These are phyloP conservation scores for Tridacna crocea DNA, from an alignment of 2,888 invertebrate genomes.

Conservation along the genomic window DNA sequence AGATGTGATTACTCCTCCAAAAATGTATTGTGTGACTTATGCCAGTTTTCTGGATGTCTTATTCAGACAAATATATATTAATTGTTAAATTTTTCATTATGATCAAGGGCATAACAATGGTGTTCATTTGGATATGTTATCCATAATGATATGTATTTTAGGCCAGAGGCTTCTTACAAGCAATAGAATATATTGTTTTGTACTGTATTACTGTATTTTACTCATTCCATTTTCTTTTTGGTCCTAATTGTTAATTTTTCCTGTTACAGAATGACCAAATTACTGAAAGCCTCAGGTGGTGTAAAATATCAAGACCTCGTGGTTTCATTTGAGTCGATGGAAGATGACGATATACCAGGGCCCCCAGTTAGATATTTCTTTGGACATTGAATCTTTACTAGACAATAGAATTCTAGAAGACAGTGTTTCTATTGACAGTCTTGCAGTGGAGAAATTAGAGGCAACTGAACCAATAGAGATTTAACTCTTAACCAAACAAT, in stretches of 20 bases:
- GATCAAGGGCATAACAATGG: not conserved
- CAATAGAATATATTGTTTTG: not conserved
- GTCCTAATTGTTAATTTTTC: not conserved
- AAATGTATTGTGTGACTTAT: not conserved
- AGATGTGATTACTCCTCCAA: not conserved
- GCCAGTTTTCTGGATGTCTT: not conserved
- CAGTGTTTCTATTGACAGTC: too few species aligned
- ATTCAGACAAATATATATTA: not conserved
- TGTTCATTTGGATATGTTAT: not conserved
- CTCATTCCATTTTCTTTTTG: too few species aligned
- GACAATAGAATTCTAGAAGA: too few species aligned
- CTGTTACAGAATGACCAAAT: constrained; percentile 77
- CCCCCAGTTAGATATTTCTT: constrained; percentile 78
- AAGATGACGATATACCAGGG: constrained; percentile 74
- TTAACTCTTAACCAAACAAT: too few species aligned
- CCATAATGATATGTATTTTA: not conserved
- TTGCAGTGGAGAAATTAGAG: too few species aligned
- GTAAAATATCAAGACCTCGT: constrained; percentile 81
- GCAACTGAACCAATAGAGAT: too few species aligned
- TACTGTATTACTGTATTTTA: too few species aligned
- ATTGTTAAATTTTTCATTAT: not conserved
- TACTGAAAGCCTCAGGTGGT: constrained; percentile 74
- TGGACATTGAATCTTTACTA: not conserved
- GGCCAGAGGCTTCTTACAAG: not conserved
- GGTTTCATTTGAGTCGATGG: constrained; percentile 75